Evolutionary conservation across 1,140 invertebrate species (phyloP).

Genomic region (Physella acuta): DNA sequence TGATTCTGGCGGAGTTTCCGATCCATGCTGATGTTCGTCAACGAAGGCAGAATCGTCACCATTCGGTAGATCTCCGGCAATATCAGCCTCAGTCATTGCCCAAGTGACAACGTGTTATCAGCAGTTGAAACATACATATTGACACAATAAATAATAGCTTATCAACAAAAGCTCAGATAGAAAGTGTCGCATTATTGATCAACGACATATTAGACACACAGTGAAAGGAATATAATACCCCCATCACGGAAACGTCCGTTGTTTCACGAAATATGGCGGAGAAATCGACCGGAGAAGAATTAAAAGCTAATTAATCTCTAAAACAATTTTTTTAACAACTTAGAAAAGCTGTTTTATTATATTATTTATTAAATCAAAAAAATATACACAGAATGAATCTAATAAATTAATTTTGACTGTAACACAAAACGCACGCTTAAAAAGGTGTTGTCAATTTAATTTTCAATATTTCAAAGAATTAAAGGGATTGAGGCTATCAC

Average conservation of each 20-base stretch:
- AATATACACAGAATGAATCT: background rate
- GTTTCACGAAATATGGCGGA: conserved; percentile 52
- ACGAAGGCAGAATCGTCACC: conserved; percentile 59
- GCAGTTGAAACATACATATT: background rate
- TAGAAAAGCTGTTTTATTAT: background rate
- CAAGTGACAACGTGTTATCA: conserved; percentile 11
- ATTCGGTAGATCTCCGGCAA: conserved; percentile 60
- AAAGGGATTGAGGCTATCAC: background rate
- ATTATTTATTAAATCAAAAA: background rate
- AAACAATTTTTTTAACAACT: background rate
- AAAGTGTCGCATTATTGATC: background rate
- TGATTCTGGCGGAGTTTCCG: conserved; percentile 26
- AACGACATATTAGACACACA: background rate
- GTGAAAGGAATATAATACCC: background rate
- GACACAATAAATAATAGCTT: too few relatives aligned
- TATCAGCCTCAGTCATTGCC: conserved; percentile 58
- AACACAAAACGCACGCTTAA: background rate
- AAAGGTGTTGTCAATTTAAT: background rate
- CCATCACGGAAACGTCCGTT: conserved; percentile 50
- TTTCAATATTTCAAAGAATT: background rate
- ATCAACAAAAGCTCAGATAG: too few relatives aligned
- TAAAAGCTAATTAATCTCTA: conserved; percentile 15
- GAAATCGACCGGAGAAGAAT: conserved; percentile 33
- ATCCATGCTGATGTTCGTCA: conserved; percentile 48
- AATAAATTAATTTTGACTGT: background rate